phyloP scores from a whole-genome alignment of 2,797 vertebrate species.

The Peromyscus aztecus region DNA sequence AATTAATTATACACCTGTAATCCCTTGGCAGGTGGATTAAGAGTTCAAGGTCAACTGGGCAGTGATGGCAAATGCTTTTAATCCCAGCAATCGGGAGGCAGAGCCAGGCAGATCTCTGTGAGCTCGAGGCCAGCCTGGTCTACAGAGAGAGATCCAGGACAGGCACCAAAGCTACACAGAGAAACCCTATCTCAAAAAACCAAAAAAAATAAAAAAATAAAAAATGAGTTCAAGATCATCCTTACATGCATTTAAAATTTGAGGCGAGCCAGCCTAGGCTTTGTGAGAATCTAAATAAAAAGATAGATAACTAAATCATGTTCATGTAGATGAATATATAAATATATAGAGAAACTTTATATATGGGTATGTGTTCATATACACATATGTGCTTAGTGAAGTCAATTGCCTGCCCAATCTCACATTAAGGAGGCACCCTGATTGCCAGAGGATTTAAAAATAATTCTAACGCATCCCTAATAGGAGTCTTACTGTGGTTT shows the following conservation, averaged over 20 bases:
- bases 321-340: not conserved
- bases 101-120: no score
- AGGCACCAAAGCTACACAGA: no score
- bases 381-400: not conserved
- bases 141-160: no score
- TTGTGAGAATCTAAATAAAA: not conserved
- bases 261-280: not conserved
- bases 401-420: not conserved
- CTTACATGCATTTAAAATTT: not conserved
- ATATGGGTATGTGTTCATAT: not conserved
- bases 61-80: no score
- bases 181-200: no score
- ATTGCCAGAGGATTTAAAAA: slow-evolving; percentile 59
- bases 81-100: no score
- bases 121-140: no score
- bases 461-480: slow-evolving; percentile 25
- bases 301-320: not conserved
- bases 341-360: not conserved
- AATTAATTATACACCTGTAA: not conserved
- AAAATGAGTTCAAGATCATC: not conserved
- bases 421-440: not conserved
- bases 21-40: not conserved
- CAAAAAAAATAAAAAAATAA: no score
- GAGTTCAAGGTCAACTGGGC: not conserved
- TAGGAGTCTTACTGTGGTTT: slow-evolving; percentile 25